Base-by-base conservation (phyloP, 2,797 vertebrate species). In the Dallia pectoralis region DNA sequence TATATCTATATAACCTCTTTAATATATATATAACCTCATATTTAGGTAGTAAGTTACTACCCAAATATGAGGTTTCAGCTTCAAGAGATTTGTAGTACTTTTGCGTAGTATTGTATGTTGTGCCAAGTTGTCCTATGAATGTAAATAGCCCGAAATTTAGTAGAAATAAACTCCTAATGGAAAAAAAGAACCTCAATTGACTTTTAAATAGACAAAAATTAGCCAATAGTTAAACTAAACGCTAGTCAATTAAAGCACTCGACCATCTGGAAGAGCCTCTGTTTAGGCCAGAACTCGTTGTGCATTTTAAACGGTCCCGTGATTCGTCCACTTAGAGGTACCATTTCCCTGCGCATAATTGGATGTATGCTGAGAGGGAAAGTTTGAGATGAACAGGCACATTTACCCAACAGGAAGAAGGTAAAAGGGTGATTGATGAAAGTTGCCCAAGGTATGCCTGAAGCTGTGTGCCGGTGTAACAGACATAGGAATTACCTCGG, bases 181-280 rank as follows among this genome's bases (percentile, higher is more conserved):
- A 78, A 70, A 72, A 82, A 72, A 74, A 82, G 79, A 82, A 79
- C 77, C 73, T 81, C 81, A 82, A 81, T 82, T 82, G 79, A 82
- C 80, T 82, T 82, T 84, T 86, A 82, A 86, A 86, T 81, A 82
- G 84, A 77, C 80, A 78, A 70, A 44, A 84, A 86, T 84, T 84
- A 69, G 74, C 77, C 73, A 72, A 74, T 84, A 78, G 79, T 86
- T 86, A 84, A 79, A 81, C 80, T 78, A 82, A 86, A 82, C 79
- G 83, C 73, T 76, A 75, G 77, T 82, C 79, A 84, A 84, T 84
- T 81, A 82, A 72, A 63, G 78, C 75, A 70, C 77, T 78, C 65
- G 82, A 76, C 84, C 82, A 82, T 86, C 80, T 86, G 82, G 59
- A 80, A 47, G 69, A 77, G 40, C 74, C 59, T 77, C 75, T 33